These are phyloP conservation scores for Porites lutea DNA, from an alignment of 64 coral and sea anemone genomes.

Conservation along the genomic window DNA sequence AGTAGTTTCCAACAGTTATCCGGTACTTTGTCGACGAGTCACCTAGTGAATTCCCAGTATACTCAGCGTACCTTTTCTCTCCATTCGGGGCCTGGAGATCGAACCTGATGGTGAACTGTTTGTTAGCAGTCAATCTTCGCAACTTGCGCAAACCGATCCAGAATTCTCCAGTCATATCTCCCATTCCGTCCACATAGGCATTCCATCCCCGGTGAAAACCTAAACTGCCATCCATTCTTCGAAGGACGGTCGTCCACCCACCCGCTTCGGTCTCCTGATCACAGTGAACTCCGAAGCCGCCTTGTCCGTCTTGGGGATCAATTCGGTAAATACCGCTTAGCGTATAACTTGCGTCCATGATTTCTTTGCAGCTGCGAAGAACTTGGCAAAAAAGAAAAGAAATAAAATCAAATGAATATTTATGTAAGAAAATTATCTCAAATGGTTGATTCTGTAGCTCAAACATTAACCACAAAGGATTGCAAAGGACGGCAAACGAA, in stretches of 20 bases:
- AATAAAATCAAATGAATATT: not conserved
- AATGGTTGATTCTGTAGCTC: no score
- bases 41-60: not conserved
- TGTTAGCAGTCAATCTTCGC: not conserved
- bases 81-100: constrained; percentile 11
- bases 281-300: constrained; percentile 34
- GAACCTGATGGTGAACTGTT: not conserved
- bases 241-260: constrained; percentile 33
- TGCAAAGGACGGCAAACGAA: no score
- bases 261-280: constrained; percentile 25
- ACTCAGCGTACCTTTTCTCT: not conserved
- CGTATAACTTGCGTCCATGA: not conserved
- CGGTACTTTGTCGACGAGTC: not conserved
- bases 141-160: constrained; percentile 7
- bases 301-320: not conserved
- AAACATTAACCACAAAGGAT: no score
- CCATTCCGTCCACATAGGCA: constrained; percentile 22
- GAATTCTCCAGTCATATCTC: constrained; percentile 23
- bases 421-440: no score
- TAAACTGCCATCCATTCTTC: constrained; percentile 14
- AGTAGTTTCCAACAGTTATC: constrained; percentile 30
- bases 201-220: constrained; percentile 51
- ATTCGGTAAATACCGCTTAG: not conserved
- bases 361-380: not conserved
- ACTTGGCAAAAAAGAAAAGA: not conserved